phyloP scores from a whole-genome alignment of 92 coral and sea anemone genomes.

The Phenganax marumi region DNA sequence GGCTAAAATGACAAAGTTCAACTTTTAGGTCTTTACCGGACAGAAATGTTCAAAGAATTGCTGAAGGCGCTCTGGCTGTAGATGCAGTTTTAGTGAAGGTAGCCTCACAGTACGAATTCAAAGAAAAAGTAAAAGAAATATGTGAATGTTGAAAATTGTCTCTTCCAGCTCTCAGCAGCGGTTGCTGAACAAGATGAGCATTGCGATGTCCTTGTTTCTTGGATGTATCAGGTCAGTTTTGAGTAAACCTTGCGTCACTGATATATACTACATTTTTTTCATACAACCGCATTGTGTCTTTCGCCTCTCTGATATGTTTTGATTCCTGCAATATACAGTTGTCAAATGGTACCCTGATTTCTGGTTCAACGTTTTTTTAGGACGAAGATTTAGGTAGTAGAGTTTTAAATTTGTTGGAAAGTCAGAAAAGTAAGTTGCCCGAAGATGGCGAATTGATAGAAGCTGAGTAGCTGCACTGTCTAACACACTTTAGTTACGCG shows the following conservation, averaged over 20 bases:
- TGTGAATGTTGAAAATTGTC: neutral
- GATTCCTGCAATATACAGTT: too few relatives aligned
- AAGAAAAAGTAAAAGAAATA: neutral
- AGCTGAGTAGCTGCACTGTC: neutral
- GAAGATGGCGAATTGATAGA: slow-evolving; percentile 23
- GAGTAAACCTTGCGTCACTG: neutral
- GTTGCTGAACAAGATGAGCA: slow-evolving; percentile 45
- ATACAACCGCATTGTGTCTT: neutral
- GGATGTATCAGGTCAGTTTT: slow-evolving; percentile 71
- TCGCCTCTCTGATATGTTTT: neutral
- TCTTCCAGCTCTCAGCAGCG: slow-evolving; percentile 21
- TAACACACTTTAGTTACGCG: too few relatives aligned
- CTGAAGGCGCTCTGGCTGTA: slow-evolving; percentile 84
- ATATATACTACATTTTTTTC: neutral
- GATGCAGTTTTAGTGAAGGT: slow-evolving; percentile 92
- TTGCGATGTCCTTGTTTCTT: slow-evolving; percentile 73
- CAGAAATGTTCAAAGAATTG: slow-evolving; percentile 76
- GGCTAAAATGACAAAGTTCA: neutral
- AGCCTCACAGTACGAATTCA: neutral
- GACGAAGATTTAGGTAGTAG: slow-evolving; percentile 88
- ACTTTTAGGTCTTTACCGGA: slow-evolving; percentile 74
- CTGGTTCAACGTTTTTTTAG: slow-evolving; percentile 36
- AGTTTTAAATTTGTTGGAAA: slow-evolving; percentile 63
- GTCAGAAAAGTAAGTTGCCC: slow-evolving; percentile 12
- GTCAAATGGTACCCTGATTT: neutral